These are phyloP conservation scores for Tetraneura akinire DNA, from an alignment of 1,140 invertebrate genomes.

Conservation along the genomic window DNA sequence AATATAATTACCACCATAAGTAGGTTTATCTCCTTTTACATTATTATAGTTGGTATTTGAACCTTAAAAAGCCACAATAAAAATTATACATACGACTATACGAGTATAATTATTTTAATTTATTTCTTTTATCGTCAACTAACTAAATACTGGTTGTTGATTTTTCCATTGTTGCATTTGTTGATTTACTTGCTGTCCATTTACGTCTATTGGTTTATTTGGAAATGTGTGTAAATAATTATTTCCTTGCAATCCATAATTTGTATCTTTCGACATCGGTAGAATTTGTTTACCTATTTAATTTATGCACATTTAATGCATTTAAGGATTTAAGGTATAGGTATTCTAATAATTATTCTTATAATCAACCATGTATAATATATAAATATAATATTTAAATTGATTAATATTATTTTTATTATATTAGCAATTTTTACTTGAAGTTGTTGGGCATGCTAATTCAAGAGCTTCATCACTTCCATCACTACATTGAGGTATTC, in stretches of 20 bases:
- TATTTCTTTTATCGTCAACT: not conserved
- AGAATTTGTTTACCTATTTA: slow-evolving; percentile 31
- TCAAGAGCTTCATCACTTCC: slow-evolving; percentile 85
- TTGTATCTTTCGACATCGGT: not conserved
- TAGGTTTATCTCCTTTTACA: slow-evolving; percentile 29
- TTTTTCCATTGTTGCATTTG: slow-evolving; percentile 40
- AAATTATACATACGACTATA: not conserved
- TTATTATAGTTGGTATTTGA: slow-evolving; percentile 37
- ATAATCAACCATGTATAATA: too few species aligned
- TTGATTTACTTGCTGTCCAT: slow-evolving; percentile 22
- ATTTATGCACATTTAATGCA: not conserved
- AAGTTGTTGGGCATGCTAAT: slow-evolving; percentile 68
- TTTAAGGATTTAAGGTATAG: too few species aligned
- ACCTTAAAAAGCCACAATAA: slow-evolving; percentile 24
- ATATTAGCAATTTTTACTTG: slow-evolving; percentile 50
- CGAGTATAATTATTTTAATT: not conserved
- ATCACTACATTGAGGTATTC: slow-evolving; percentile 89
- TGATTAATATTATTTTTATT: not conserved
- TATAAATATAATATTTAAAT: too few species aligned
- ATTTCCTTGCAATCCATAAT: slow-evolving; percentile 32
- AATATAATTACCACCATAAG: not conserved
- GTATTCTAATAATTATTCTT: too few species aligned
- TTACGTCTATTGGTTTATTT: slow-evolving; percentile 36
- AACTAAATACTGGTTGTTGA: slow-evolving; percentile 35
- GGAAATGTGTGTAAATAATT: slow-evolving; percentile 33